Conservation (phyloP, 2,113 vertebrate genomes). For the Phodopus roborovskii region DNA sequence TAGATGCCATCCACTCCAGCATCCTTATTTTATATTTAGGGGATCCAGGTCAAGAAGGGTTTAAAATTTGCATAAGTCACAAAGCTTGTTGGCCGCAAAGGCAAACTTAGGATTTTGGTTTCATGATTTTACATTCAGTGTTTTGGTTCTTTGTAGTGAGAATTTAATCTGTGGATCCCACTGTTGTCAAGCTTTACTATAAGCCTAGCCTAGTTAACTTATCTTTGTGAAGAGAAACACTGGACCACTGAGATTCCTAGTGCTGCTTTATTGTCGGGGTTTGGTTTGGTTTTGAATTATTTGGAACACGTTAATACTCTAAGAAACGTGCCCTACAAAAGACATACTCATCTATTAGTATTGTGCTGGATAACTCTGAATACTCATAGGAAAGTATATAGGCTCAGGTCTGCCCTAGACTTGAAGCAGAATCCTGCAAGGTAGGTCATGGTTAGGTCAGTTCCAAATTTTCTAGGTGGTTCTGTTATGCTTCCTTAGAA, state of each 20-base stretch:
- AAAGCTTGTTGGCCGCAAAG: conserved; percentile 24
- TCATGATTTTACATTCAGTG: conserved; percentile 24
- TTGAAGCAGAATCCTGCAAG: not conserved
- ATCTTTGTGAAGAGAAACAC: not conserved
- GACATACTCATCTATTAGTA: not conserved
- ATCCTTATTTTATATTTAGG: conserved; percentile 48
- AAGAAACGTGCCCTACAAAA: conserved; percentile 32
- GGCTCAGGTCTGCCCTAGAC: not conserved
- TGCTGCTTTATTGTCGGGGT: not conserved
- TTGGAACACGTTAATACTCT: not conserved
- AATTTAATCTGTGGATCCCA: not conserved
- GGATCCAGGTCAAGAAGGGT: not conserved
- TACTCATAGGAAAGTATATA: not conserved
- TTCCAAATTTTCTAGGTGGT: conserved; percentile 36
- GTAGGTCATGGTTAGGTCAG: not conserved
- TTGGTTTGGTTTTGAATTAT: conserved; percentile 25
- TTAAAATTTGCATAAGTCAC: not conserved
- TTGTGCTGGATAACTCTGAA: conserved; percentile 26
- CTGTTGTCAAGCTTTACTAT: not conserved
- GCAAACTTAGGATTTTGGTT: conserved; percentile 34
- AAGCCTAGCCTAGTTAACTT: conserved; percentile 40
- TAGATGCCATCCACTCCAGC: not conserved
- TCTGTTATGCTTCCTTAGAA: conserved; percentile 33
- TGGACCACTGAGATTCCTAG: not conserved
- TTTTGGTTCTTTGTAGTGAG: conserved; percentile 13